phyloP scores from a whole-genome alignment of 2,888 invertebrate genomes.

The Rhagonycha lutea region DNA sequence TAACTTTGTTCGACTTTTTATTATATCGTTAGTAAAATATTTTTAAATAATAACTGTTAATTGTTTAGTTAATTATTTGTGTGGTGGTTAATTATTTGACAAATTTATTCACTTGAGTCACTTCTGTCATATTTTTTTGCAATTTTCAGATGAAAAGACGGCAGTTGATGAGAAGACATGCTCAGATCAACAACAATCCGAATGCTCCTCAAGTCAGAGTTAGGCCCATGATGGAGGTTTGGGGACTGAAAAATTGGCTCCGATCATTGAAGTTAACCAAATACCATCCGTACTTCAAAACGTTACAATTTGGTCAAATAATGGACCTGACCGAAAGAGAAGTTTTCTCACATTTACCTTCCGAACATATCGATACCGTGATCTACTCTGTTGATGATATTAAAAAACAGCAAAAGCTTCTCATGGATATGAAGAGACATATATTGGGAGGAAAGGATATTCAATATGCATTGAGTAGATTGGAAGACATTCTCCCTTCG shows the following conservation, averaged over 20 bases:
- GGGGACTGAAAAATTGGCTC: background rate
- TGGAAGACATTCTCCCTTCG: background rate
- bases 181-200: background rate
- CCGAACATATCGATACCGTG: background rate
- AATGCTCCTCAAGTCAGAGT: background rate
- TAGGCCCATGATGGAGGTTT: background rate
- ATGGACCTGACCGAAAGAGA: background rate
- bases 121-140: background rate
- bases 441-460: background rate
- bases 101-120: background rate
- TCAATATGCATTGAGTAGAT: fast-evolving
- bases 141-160: background rate
- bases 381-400: background rate
- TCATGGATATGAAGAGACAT: background rate
- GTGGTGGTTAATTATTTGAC: background rate
- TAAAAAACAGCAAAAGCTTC: background rate
- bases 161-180: background rate
- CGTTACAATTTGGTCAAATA: background rate
- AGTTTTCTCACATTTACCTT: background rate
- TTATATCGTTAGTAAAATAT: too few species aligned
- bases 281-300: background rate
- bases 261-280: background rate
- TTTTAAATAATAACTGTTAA: too few species aligned
- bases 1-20: background rate
- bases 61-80: too few species aligned